Evolutionary conservation across 2,888 invertebrate species (phyloP).

Genomic region (Trichopria drosophilae): DNA sequence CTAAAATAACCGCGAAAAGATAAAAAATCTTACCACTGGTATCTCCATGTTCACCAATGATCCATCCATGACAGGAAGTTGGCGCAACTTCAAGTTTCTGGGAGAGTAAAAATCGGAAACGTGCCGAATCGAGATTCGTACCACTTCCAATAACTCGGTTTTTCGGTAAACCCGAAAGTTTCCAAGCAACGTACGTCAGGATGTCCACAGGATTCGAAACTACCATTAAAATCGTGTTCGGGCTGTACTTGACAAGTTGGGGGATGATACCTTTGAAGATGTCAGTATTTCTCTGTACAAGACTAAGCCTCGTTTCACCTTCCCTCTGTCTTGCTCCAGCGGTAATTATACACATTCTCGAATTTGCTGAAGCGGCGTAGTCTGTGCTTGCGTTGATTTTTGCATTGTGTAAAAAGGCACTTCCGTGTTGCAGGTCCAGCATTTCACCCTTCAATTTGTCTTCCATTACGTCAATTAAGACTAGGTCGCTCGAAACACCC

Average conservation of each 20-base stretch:
- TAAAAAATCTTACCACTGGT: slow-evolving; percentile 67
- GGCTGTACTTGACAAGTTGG: slow-evolving; percentile 78
- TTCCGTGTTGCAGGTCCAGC: slow-evolving; percentile 89
- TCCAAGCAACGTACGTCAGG: slow-evolving; percentile 93
- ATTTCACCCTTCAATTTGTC: slow-evolving; percentile 87
- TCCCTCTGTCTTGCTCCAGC: slow-evolving; percentile 90
- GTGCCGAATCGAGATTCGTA: slow-evolving; percentile 88
- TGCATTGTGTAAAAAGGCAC: slow-evolving; percentile 79
- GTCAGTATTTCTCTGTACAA: slow-evolving; percentile 89
- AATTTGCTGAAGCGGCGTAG: slow-evolving; percentile 76
- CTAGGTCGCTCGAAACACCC: slow-evolving; percentile 79
- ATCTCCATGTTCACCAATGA: slow-evolving; percentile 94
- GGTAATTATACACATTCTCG: slow-evolving; percentile 84
- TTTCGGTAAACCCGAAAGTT: slow-evolving; percentile 84
- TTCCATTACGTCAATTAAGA: slow-evolving; percentile 77
- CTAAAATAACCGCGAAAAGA: background rate
- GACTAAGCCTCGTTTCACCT: slow-evolving; percentile 82
- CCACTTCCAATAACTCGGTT: slow-evolving; percentile 89
- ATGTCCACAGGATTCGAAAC: slow-evolving; percentile 94
- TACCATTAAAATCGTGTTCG: slow-evolving; percentile 80
- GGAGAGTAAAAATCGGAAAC: slow-evolving; percentile 86
- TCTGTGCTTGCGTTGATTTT: slow-evolving; percentile 79
- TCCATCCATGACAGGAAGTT: slow-evolving; percentile 86
- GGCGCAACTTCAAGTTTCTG: slow-evolving; percentile 80
- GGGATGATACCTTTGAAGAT: slow-evolving; percentile 87